Conservation (phyloP, 2,113 vertebrate genomes). For the Podarcis muralis region DNA sequence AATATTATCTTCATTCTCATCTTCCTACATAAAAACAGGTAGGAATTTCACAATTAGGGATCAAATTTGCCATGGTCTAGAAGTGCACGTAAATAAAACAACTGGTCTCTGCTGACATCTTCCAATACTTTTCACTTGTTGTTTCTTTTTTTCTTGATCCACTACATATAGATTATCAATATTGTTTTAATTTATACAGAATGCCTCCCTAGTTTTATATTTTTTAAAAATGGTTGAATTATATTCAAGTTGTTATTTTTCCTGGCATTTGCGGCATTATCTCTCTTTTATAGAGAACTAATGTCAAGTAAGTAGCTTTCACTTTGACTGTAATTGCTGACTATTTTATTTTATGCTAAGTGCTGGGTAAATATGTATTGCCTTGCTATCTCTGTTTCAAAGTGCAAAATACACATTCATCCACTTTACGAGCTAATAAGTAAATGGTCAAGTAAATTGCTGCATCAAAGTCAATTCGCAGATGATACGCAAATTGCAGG, state of each 20-base stretch:
- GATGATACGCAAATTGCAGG: not conserved
- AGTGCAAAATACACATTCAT: not conserved
- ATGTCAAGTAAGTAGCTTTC: constrained; percentile 14
- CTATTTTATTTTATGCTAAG: constrained; percentile 38
- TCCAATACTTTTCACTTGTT: not conserved
- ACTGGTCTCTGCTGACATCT: not conserved
- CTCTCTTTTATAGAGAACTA: constrained; percentile 20
- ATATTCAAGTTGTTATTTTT: not conserved
- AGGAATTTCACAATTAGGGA: not conserved
- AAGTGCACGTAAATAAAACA: not conserved
- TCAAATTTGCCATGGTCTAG: not conserved
- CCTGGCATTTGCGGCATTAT: constrained; percentile 3
- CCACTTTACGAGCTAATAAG: constrained; percentile 16
- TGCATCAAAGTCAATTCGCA: constrained; percentile 24
- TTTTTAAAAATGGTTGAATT: not conserved
- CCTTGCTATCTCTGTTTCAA: constrained; percentile 20
- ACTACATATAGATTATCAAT: not conserved
- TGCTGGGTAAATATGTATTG: constrained; percentile 29
- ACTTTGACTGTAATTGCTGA: constrained; percentile 30
- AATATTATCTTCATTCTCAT: not conserved
- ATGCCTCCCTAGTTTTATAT: not conserved
- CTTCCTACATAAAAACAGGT: no score
- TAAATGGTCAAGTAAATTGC: constrained; percentile 20
- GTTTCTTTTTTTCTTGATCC: not conserved
- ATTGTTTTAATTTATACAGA: not conserved